Base-by-base conservation (phyloP, 2,113 vertebrate genomes). In the Neodontobutis hainanensis region DNA sequence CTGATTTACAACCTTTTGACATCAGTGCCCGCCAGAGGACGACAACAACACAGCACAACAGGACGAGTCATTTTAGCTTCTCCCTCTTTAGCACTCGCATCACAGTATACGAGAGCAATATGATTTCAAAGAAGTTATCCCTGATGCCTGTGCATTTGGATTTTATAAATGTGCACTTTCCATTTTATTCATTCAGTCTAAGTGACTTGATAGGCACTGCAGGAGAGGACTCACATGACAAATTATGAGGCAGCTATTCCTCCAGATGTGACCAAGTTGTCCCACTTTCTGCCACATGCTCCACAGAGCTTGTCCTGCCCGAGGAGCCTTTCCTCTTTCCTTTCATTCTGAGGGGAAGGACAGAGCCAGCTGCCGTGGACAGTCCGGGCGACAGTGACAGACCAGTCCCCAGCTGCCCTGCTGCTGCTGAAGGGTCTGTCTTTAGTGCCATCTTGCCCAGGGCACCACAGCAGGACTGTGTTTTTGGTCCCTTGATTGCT, bases 221-320 rank as follows among this genome's bases (percentile, higher is more conserved):
- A 77, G 77, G 60, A 72, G 81, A 78, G 52, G 65, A 73, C 68
- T 81, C 80, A 80, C 68, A 69, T 44, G 78, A 75, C 57, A 68
- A 78, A 53, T 61, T 46, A 76, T 61, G 48, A 72, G 67, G 63
- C 77, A 71, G 66, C 11, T 65, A 62, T 73, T 88, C 73, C 68
- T 68, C 62, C 76, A 84, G 82, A 89, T 89, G 86, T 85, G 80
- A 85, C 82, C 65, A 83, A 80, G 79, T 61, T 90, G 89, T 75
- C 90, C 88, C 88, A 90, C 80, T 92, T 91, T 89, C 71, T 56
- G 38, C 60, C 9, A 61, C 58, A 74, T 75, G 72, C 73, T 81
- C 60, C 52, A 69, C 49, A 34, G 72, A 76, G 55, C 75, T 72
- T 56, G 55, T 53, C 80, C 79, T 12, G 76, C 85, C 84, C 12